Percentiles rank a stretch among this genome's conserved stretches.
phyloP scores from a whole-genome alignment of 2,888 invertebrate species.

The Teinopalpus imperialis region DNA sequence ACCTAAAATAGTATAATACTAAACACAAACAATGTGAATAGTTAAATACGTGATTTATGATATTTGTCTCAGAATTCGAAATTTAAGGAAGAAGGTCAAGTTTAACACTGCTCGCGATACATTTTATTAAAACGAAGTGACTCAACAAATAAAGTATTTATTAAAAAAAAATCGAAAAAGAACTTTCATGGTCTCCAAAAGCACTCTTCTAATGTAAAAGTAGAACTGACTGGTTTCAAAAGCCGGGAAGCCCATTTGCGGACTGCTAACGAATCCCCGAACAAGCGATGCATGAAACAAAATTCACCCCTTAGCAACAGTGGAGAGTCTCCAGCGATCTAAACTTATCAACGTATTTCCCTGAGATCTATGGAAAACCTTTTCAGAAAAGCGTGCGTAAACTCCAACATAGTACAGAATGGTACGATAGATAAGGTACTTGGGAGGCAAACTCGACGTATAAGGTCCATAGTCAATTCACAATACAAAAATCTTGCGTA shows the following conservation, averaged over 20 bases:
- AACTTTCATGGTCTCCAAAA: no score
- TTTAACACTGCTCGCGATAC: no score
- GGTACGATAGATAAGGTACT: background rate
- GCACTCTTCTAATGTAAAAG: background rate
- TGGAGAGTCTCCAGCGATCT: constrained; percentile 37
- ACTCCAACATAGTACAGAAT: background rate
- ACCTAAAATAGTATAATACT: no score
- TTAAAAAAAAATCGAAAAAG: no score
- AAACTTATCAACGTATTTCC: constrained; percentile 27
- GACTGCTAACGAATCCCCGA: constrained; percentile 44
- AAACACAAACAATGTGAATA: no score
- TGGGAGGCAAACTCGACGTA: background rate
- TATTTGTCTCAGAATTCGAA: no score
- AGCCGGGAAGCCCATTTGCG: constrained; percentile 23
- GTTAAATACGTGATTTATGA: no score
- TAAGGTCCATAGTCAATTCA: no score
- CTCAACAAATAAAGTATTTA: no score
- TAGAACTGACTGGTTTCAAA: constrained; percentile 1
- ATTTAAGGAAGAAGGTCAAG: no score
- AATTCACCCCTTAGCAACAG: constrained; percentile 40
- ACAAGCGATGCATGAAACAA: constrained; percentile 56
- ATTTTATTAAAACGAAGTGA: no score
- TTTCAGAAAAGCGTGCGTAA: constrained; percentile 6
- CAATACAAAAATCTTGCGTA: no score
- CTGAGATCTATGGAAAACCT: constrained; percentile 5